Percentiles rank a stretch among this genome's conserved stretches.
Evolutionary conservation across 2,113 vertebrate genomes (phyloP).

Genomic region (Fulmarus glacialis): DNA sequence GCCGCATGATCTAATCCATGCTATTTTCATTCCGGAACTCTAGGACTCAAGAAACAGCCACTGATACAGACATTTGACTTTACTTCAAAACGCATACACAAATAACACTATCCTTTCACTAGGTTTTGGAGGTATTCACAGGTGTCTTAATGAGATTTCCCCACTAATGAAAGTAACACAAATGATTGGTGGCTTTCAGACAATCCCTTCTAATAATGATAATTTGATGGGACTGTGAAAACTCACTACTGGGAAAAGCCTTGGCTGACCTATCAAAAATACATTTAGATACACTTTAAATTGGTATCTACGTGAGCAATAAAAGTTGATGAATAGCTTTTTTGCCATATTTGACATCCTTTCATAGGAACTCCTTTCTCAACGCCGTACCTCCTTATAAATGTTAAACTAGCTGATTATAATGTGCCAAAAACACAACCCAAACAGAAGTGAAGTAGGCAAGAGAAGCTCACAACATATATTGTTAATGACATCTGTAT

Average conservation of each 20-base stretch:
- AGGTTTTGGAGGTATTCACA: neutral
- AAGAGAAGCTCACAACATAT: neutral
- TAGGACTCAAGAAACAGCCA: neutral
- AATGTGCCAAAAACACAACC: neutral
- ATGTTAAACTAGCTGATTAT: neutral
- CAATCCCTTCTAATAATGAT: neutral
- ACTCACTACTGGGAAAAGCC: neutral
- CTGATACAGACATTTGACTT: neutral
- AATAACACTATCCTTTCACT: neutral
- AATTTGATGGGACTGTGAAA: neutral
- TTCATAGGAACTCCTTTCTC: neutral
- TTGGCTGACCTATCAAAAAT: neutral
- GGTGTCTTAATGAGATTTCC: neutral
- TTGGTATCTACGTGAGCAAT: neutral
- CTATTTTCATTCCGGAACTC: neutral
- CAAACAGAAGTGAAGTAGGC: neutral
- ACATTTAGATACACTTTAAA: neutral
- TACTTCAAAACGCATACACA: neutral
- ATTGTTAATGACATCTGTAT: neutral
- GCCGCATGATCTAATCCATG: rapidly evolving
- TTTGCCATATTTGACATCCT: neutral
- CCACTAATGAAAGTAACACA: neutral
- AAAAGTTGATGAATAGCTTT: neutral
- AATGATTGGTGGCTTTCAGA: neutral
- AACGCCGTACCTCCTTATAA: neutral